Evolutionary conservation across 2,113 vertebrate genomes (phyloP).

Genomic region (Clarias macrocephalus): DNA sequence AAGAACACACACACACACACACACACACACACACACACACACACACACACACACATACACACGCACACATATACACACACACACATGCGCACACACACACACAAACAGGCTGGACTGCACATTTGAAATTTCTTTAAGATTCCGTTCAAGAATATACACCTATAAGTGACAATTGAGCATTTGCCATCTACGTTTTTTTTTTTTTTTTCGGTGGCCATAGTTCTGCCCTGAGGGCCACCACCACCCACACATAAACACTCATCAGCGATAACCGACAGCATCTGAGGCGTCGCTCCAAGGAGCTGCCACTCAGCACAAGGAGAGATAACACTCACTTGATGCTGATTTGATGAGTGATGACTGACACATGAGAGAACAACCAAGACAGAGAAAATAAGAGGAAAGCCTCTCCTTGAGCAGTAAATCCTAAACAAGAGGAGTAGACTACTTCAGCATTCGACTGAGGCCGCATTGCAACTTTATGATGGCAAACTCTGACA

Average conservation of each 20-base stretch:
- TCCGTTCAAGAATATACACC: not conserved
- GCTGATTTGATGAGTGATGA: slow-evolving; percentile 55
- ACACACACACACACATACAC: not conserved
- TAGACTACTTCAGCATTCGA: not conserved
- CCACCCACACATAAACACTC: slow-evolving; percentile 45
- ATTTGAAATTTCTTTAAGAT: not conserved
- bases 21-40: not conserved
- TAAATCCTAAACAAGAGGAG: not conserved
- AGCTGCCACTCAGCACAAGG: slow-evolving; percentile 53
- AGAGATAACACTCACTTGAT: slow-evolving; percentile 50
- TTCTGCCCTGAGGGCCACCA: not conserved
- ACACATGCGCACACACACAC: not conserved
- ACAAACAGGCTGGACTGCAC: not conserved
- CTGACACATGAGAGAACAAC: slow-evolving; percentile 47
- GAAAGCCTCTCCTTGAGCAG: not conserved
- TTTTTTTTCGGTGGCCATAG: not conserved
- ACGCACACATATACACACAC: not conserved
- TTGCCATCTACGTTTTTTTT: not conserved
- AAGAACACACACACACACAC: not conserved
- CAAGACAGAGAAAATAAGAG: slow-evolving; percentile 2
- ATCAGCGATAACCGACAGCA: slow-evolving; percentile 45
- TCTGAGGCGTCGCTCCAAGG: slow-evolving; percentile 47
- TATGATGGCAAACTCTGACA: slow-evolving; percentile 24
- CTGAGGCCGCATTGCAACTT: not conserved
- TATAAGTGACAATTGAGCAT: not conserved